These are phyloP conservation scores for Dendroctonus ponderosae DNA, from an alignment of 1,140 invertebrate species.

Conservation along the genomic window DNA sequence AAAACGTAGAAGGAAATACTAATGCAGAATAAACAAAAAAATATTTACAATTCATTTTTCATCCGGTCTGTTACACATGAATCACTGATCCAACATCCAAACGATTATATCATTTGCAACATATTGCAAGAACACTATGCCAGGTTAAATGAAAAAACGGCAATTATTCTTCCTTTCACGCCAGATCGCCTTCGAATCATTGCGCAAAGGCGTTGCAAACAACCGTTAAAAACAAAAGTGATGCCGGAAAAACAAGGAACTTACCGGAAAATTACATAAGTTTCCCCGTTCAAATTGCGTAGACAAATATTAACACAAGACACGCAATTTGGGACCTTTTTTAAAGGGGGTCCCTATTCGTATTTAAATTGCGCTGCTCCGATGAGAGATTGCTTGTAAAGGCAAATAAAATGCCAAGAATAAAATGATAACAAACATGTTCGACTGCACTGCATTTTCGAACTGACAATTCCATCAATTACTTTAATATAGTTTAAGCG, in stretches of 20 bases:
- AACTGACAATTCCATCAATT: no score
- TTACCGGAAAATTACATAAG: conserved; percentile 33
- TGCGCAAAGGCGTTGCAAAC: conserved; percentile 11
- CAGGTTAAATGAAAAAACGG: neutral
- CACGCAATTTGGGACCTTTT: conserved; percentile 32
- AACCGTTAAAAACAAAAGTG: conserved; percentile 20
- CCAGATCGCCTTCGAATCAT: conserved; percentile 26
- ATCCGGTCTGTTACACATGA: no score
- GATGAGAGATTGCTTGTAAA: conserved; percentile 15
- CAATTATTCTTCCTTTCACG: conserved; percentile 22
- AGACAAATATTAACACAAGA: conserved; percentile 35
- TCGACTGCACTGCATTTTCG: no score
- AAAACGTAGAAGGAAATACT: no score
- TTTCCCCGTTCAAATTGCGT: conserved; percentile 25
- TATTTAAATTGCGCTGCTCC: conserved; percentile 30
- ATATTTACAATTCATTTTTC: no score
- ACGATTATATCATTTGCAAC: no score
- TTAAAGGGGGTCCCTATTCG: conserved; percentile 18
- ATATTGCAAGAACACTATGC: no score
- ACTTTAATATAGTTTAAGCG: no score
- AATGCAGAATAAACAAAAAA: no score
- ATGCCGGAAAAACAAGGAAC: conserved; percentile 25
- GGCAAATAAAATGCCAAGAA: neutral
- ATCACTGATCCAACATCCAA: no score
- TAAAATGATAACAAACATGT: neutral